Evolutionary conservation across 1,140 invertebrate species (phyloP), one percentile per base, ranked within the genome.

Genomic region (Ditylenchus dipsaci): DNA sequence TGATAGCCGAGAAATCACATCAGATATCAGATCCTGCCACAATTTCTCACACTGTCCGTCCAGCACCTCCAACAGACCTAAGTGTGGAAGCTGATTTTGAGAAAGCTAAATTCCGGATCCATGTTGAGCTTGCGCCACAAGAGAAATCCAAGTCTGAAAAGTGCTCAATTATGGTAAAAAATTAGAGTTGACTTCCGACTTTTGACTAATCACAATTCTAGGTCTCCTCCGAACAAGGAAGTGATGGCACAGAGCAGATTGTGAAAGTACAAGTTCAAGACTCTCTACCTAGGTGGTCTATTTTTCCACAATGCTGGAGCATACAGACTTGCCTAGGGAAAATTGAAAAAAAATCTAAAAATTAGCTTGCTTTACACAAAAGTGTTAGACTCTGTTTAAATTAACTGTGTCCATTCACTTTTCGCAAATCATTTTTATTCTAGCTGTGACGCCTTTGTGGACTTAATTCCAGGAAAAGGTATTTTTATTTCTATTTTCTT

Each of bases 1-100:
- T 81, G 0, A 72, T 72, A 53, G 72, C 77, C 30, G 75, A 79
- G 59, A 80, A 80, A 68, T 74, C 76, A 45, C 58, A 64, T 49
- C 69, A 76, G 66, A 68, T 76, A 21, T 70, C 63, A 53, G 78
- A 82, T n/a, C 71, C 79, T 33, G 21, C 67, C 13, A 75, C 78
- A 42, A 76, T 72, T 13, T 63, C 74, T 11, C 67, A 76, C 58
- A 82, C 75, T 9, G 23, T 81, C 23, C 60, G 72, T n/a, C 79
- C 79, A 30, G 67, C 82, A 33, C 59, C 78, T 13, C 78, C 80
- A 26, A 61, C 60, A 23, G 73, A 78, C 38, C 59, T 81, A 13
- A 58, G 60, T 29, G 69, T 81, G 15, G 57, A 47, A n/a, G 65
- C 79, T 7, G 80, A 81, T 42, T 80, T 81, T 58, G 66, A 72